A percentile compares a stretch with the other conserved stretches of the same genome.
Evolutionary conservation across 2,113 vertebrate genomes (phyloP).

Genomic region (Lamprologus ornatipinnis): DNA sequence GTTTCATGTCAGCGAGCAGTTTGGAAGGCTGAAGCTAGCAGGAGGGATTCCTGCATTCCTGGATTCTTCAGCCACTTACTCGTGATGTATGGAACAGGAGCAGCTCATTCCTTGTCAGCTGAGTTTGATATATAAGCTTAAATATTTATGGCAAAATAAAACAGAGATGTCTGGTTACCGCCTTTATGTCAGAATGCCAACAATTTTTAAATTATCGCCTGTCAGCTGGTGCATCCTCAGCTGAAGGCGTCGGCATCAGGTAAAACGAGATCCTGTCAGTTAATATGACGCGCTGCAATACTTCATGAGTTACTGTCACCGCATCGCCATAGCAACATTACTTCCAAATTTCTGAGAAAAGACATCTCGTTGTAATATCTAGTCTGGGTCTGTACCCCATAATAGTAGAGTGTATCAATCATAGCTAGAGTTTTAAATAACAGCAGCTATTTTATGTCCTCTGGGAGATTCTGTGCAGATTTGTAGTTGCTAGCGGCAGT

Average conservation of each 20-base stretch:
- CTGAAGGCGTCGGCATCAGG: neutral
- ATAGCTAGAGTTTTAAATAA: neutral
- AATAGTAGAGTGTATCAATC: neutral
- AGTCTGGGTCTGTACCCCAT: neutral
- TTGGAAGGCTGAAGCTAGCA: neutral
- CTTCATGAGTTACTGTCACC: neutral
- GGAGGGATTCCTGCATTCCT: neutral
- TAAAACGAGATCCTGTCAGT: constrained; percentile 4
- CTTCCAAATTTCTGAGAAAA: neutral
- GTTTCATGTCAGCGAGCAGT: neutral
- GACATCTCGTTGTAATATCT: neutral
- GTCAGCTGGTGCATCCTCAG: neutral
- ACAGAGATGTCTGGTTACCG: neutral
- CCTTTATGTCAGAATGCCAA: neutral
- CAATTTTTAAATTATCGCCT: neutral
- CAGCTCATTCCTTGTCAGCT: neutral
- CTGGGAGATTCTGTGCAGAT: neutral
- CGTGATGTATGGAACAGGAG: neutral
- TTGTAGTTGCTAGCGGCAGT: neutral
- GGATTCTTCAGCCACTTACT: neutral
- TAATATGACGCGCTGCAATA: constrained; percentile 26
- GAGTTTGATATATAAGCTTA: neutral
- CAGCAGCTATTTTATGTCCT: neutral
- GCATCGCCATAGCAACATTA: constrained; percentile 31
- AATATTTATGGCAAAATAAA: neutral